These are phyloP conservation scores for Sesamia nonagrioides DNA, from an alignment of 1,140 invertebrate genomes.

Conservation along the genomic window DNA sequence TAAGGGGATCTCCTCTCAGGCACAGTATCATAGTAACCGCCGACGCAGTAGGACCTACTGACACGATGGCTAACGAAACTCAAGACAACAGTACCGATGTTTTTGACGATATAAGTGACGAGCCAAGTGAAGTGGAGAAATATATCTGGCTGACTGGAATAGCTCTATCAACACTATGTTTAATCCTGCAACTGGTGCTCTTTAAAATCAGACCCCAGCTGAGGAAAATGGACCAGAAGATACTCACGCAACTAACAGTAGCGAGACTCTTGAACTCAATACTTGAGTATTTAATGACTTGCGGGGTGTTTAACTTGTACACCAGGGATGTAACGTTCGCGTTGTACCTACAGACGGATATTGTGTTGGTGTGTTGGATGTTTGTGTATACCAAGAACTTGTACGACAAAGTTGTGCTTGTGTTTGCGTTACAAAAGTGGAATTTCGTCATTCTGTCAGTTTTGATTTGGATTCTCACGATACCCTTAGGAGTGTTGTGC, in stretches of 20 bases:
- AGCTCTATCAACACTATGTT: background rate
- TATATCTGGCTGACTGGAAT: constrained; percentile 4
- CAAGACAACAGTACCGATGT: too few relatives aligned
- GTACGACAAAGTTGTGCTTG: constrained; percentile 66
- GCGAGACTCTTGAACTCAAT: constrained; percentile 63
- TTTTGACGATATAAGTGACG: too few relatives aligned
- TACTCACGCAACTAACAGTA: constrained; percentile 63
- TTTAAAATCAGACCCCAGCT: constrained; percentile 50
- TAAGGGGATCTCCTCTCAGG: background rate
- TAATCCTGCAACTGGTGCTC: background rate
- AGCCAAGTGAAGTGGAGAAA: too few relatives aligned
- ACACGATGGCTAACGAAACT: background rate
- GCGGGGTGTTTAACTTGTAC: background rate
- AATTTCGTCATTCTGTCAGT: constrained; percentile 52
- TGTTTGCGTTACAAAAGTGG: constrained; percentile 57
- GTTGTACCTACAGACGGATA: constrained; percentile 63
- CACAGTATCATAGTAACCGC: background rate
- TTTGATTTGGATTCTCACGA: constrained; percentile 55
- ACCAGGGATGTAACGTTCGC: constrained; percentile 2
- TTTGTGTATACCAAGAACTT: constrained; percentile 71
- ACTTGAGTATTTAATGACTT: constrained; percentile 58
- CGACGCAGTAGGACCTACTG: background rate
- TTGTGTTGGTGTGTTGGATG: constrained; percentile 64
- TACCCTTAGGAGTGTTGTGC: constrained; percentile 58
- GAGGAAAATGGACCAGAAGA: constrained; percentile 70